A percentile compares a stretch with the other conserved stretches of the same genome.
Conservation (phyloP, 2,888 invertebrate species). For the Caradrina clavipalpis region DNA sequence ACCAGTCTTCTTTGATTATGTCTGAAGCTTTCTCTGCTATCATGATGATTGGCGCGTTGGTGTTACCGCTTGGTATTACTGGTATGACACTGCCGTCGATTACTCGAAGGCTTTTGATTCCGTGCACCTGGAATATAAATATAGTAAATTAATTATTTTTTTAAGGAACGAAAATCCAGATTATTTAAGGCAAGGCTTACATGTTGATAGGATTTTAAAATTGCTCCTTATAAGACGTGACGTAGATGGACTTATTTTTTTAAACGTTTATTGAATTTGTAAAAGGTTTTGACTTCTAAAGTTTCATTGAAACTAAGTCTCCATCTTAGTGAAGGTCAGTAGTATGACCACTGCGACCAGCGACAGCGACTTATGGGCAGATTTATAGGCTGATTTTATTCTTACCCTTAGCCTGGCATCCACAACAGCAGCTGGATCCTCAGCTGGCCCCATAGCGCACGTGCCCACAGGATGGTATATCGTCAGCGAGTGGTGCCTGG, state of each 20-base stretch:
- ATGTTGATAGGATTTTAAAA: too few species aligned
- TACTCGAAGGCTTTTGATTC: constrained; percentile 93
- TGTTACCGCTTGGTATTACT: constrained; percentile 94
- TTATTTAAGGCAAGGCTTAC: too few species aligned
- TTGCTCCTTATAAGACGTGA: too few species aligned
- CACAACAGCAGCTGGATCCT: constrained; percentile 92
- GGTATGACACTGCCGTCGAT: constrained; percentile 97
- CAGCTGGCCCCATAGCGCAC: constrained; percentile 94
- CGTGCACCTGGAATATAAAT: constrained; percentile 90
- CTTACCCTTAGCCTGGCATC: constrained; percentile 91
- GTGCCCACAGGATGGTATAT: constrained; percentile 96
- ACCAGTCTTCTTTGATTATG: constrained; percentile 95
- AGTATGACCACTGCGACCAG: background rate
- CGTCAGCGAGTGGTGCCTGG: constrained; percentile 94
- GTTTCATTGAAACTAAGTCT: too few species aligned
- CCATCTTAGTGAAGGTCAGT: background rate
- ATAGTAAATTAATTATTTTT: too few species aligned
- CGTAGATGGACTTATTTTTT: too few species aligned
- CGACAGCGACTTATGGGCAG: background rate
- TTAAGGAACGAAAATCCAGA: too few species aligned
- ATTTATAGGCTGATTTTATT: constrained; percentile 7
- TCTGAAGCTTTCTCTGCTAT: constrained; percentile 96
- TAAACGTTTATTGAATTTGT: too few species aligned
- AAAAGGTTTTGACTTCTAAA: too few species aligned
- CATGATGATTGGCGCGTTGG: constrained; percentile 96